Evolutionary conservation across 1,140 invertebrate genomes (phyloP), one percentile per base, ranked within the genome.

Genomic region (Probaryconus sp.): DNA sequence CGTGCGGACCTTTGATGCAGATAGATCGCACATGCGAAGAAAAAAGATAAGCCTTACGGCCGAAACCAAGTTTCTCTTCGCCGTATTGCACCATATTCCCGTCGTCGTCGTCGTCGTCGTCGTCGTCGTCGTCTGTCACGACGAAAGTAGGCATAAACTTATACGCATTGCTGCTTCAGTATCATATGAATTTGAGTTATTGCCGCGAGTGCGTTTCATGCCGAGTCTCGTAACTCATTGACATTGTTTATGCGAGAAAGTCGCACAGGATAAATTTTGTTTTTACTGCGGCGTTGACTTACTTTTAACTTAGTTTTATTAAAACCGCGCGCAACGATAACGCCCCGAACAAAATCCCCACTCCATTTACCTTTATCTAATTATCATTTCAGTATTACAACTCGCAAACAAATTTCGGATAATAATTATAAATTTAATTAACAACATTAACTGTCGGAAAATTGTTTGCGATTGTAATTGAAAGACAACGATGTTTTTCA

Each of bases 11-110:
- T 31, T 58, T 24, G 47, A 45, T 31, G 45, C 56, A 53, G 50
- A 72, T 31, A 79, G 78, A 82, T 83, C 58, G 73, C 75, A 70
- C 82, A 84, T 81, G 82, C 81, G 76, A 83, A 30, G 45, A 43
- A 47, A 3, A 14, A 21, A 81, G 82, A 84, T 83, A 85, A 84
- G 76, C 33, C 50, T 31, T 74, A 50, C 70, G 55, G 65, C 67
- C 76, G 53, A 79, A 78, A 75, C 50, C 37, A 64, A 79, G 69
- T 80, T 81, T 58, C 68, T 71, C 58, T 16, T 55, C 42, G 33
- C n/a, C 11, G 40, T 26, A 35, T 76, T 67, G 56, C 56, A 56
- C 61, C 50, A 56, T 14, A 17, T 58, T 42, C n/a, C n/a, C n/a
- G n/a, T n/a, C n/a, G n/a, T n/a, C n/a, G n/a, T n/a, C n/a, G n/a